A percentile compares a stretch with the other conserved stretches of the same genome.
Conservation (phyloP, 2,888 invertebrate genomes). For the Steinernema carpocapsae region DNA sequence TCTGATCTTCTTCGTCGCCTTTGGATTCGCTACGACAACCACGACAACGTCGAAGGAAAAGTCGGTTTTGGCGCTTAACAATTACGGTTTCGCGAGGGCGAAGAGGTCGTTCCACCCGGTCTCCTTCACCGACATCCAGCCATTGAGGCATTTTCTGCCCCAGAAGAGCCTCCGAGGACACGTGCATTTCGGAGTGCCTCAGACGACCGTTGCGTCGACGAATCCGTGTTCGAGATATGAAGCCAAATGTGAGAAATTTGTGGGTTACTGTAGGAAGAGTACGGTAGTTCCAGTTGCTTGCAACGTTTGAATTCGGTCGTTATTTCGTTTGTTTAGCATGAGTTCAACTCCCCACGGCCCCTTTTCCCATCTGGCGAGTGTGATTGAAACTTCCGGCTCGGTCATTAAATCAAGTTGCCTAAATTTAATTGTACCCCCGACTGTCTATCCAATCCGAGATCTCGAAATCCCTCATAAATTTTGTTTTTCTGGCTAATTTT, state of each 20-base stretch:
- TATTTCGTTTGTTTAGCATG: too few relatives aligned
- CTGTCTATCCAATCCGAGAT: too few relatives aligned
- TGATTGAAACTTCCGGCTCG: too few relatives aligned
- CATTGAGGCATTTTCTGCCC: slow-evolving; percentile 1
- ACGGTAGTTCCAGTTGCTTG: too few relatives aligned
- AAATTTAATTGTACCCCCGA: too few relatives aligned
- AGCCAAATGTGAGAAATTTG: background rate
- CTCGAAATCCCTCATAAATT: too few relatives aligned
- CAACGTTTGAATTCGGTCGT: too few relatives aligned
- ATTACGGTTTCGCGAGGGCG: background rate
- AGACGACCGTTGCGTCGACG: background rate
- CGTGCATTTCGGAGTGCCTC: background rate
- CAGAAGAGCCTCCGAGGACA: slow-evolving; percentile 27
- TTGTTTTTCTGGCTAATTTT: too few relatives aligned
- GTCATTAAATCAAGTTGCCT: too few relatives aligned
- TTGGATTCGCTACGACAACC: slow-evolving; percentile 21
- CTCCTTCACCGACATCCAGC: background rate
- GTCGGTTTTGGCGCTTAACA: background rate
- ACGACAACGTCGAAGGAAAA: background rate
- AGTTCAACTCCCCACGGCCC: too few relatives aligned
- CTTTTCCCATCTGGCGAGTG: too few relatives aligned
- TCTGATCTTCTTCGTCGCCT: background rate
- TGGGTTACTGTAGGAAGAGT: background rate
- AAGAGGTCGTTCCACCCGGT: background rate
- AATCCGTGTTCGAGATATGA: background rate